phyloP scores from a whole-genome alignment of 2,113 vertebrate genomes.

The Eulemur rufifrons region DNA sequence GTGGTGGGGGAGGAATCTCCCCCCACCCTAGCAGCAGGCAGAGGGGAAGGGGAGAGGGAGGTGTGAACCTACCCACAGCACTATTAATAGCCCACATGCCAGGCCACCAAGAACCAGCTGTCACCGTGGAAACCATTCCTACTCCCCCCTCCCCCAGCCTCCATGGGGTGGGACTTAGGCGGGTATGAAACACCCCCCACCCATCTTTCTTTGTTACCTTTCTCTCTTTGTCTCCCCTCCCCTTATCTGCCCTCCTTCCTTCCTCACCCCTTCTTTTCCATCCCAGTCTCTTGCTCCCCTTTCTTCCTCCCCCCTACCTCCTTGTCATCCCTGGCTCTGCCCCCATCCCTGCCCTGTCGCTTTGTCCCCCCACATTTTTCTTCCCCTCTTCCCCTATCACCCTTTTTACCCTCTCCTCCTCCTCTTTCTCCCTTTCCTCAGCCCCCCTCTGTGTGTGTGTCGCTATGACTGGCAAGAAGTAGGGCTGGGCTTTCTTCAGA shows the following conservation, averaged over 20 bases:
- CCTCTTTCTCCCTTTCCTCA: background rate
- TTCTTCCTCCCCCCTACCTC: background rate
- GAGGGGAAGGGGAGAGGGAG: slow-evolving; percentile 78
- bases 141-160: slow-evolving; percentile 62
- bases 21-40: slow-evolving; percentile 62
- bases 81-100: slow-evolving; percentile 82
- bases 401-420: background rate
- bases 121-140: slow-evolving; percentile 80
- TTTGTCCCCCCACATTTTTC: slow-evolving; percentile 11
- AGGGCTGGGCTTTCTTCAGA: slow-evolving; percentile 45
- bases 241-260: background rate
- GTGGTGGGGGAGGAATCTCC: background rate
- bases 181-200: slow-evolving; percentile 63
- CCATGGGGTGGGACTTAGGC: slow-evolving; percentile 69
- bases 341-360: background rate
- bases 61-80: slow-evolving; percentile 77
- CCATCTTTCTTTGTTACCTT: slow-evolving; percentile 75
- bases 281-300: background rate
- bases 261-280: background rate
- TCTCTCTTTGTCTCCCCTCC: slow-evolving; percentile 59
- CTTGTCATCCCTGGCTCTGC: background rate
- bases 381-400: background rate
- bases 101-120: slow-evolving; percentile 82
- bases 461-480: slow-evolving; percentile 2
- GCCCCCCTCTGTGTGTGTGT: background rate